Percentiles rank a stretch among this genome's conserved stretches.
phyloP scores from a whole-genome alignment of 2,888 invertebrate species.

The Acleris sparsana region DNA sequence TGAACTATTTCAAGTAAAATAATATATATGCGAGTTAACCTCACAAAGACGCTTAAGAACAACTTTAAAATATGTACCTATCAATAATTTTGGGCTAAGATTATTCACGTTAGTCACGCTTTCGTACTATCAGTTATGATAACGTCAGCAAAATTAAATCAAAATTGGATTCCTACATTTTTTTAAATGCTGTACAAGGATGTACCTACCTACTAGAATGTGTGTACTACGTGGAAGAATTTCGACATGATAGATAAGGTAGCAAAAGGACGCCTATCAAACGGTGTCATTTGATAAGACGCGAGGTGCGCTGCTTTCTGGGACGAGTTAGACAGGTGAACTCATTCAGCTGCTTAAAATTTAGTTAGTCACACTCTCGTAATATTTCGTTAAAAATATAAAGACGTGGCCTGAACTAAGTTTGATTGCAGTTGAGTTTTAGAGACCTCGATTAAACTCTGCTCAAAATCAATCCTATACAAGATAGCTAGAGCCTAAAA shows the following conservation, averaged over 20 bases:
- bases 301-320: slow-evolving; percentile 72
- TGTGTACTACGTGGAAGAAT: slow-evolving; percentile 78
- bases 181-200: slow-evolving; percentile 18
- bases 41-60: background rate
- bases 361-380: background rate
- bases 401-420: too few relatives aligned
- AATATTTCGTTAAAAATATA: too few relatives aligned
- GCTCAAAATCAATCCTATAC: too few relatives aligned
- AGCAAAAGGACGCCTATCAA: slow-evolving; percentile 74
- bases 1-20: background rate
- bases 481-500: too few relatives aligned
- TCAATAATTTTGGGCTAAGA: too few relatives aligned
- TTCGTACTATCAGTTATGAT: too few relatives aligned
- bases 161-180: background rate
- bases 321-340: slow-evolving; percentile 59
- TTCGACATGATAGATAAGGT: slow-evolving; percentile 80
- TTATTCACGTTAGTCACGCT: too few relatives aligned
- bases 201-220: slow-evolving; percentile 43
- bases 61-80: too few relatives aligned
- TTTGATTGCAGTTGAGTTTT: too few relatives aligned
- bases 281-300: slow-evolving; percentile 81
- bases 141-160: too few relatives aligned
- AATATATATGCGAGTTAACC: background rate
- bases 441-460: too few relatives aligned
- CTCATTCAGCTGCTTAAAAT: slow-evolving; percentile 13